Percentiles rank a stretch among this genome's conserved stretches.
Conservation (phyloP, 2,888 invertebrate genomes). For the Aleiodes alternator region DNA sequence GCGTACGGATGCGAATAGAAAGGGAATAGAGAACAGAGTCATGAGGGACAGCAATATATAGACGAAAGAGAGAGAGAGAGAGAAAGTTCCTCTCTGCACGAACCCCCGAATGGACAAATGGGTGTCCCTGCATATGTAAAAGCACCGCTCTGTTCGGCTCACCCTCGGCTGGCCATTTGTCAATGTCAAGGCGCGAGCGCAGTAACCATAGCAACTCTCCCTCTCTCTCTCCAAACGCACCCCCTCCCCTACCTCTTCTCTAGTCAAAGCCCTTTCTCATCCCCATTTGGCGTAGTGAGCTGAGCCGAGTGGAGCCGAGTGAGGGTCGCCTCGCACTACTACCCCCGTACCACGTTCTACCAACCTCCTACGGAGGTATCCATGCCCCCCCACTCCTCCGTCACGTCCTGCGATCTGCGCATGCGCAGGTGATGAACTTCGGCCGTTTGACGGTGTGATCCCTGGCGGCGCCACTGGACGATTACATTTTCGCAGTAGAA, state of each 20-base stretch:
- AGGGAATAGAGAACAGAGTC: slow-evolving; percentile 24
- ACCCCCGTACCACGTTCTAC: not conserved
- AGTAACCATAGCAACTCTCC: slow-evolving; percentile 73
- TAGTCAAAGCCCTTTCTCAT: not conserved
- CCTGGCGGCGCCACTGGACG: slow-evolving; percentile 67
- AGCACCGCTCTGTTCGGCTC: slow-evolving; percentile 73
- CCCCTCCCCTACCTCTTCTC: not conserved
- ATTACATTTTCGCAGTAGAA: not conserved
- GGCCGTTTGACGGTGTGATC: slow-evolving; percentile 57
- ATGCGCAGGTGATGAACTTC: slow-evolving; percentile 59
- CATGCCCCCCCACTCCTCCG: slow-evolving; percentile 42
- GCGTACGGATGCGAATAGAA: slow-evolving; percentile 25
- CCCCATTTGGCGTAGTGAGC: slow-evolving; percentile 52
- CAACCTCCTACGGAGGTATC: not conserved
- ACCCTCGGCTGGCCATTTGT: slow-evolving; percentile 75
- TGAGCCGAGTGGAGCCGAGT: slow-evolving; percentile 51
- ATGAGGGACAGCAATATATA: too few relatives aligned
- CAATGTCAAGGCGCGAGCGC: slow-evolving; percentile 76
- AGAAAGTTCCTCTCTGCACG: slow-evolving; percentile 55
- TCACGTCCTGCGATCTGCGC: slow-evolving; percentile 42
- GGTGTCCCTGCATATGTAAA: slow-evolving; percentile 76
- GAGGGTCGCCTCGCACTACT: slow-evolving; percentile 25
- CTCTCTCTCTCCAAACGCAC: not conserved
- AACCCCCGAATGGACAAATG: slow-evolving; percentile 73
- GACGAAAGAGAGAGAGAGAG: slow-evolving; percentile 34